Evolutionary conservation across 1,140 invertebrate genomes (phyloP).

Genomic region (Conopomorpha cramerella): DNA sequence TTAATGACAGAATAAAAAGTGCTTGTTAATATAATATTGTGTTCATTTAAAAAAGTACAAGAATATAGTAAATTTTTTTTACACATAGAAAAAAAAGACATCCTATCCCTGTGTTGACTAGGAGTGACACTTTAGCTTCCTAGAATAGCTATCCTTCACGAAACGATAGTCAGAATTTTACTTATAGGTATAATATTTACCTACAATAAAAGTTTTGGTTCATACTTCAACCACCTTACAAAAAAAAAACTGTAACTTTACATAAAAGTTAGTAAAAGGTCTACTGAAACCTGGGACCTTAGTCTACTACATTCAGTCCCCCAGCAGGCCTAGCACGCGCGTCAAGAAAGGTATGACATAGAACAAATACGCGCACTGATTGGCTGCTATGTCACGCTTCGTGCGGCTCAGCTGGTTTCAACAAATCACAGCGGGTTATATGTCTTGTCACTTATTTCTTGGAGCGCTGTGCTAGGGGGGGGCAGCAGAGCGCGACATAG

Average conservation of each 20-base stretch:
- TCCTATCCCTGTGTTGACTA: slow-evolving; percentile 55
- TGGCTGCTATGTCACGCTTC: too few relatives aligned
- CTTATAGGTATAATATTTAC: slow-evolving; percentile 36
- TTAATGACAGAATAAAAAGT: too few relatives aligned
- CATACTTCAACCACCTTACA: neutral
- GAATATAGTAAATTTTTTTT: neutral
- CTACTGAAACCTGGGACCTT: too few relatives aligned
- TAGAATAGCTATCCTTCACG: slow-evolving; percentile 7
- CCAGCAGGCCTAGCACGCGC: too few relatives aligned
- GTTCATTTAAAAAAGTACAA: neutral
- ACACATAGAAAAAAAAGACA: neutral
- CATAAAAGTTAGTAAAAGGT: neutral
- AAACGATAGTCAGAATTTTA: slow-evolving; percentile 10
- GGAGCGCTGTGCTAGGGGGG: too few relatives aligned
- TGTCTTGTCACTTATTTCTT: too few relatives aligned
- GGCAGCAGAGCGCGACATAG: too few relatives aligned
- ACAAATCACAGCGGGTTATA: too few relatives aligned
- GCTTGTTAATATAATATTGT: neutral
- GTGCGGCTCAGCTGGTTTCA: too few relatives aligned
- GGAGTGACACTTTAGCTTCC: slow-evolving; percentile 42
- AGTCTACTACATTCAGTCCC: too few relatives aligned
- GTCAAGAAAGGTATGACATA: too few relatives aligned
- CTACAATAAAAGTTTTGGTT: neutral
- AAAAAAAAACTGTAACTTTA: neutral
- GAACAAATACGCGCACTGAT: too few relatives aligned